phyloP scores from a whole-genome alignment of 2,113 vertebrate genomes.

The Promerops cafer region DNA sequence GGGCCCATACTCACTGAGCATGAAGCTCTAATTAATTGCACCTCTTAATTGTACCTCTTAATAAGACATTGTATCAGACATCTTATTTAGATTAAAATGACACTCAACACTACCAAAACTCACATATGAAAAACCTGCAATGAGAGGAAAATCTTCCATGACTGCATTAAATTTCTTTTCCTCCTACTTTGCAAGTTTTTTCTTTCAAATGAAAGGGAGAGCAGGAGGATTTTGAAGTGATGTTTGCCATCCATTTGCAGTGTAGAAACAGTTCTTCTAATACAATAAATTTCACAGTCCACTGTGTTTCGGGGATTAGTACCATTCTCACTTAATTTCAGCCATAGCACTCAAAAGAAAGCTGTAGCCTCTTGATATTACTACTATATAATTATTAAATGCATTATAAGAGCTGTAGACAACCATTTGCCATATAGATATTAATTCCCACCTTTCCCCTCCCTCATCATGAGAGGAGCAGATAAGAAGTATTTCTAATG shows the following conservation, averaged over 20 bases:
- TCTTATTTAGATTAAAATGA: not conserved
- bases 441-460: not conserved
- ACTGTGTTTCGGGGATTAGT: not conserved
- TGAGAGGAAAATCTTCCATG: not conserved
- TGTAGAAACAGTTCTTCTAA: not conserved
- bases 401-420: not conserved
- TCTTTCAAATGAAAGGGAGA: not conserved
- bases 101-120: accelerated
- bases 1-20: not conserved
- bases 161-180: not conserved
- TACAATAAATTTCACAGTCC: not conserved
- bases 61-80: no score
- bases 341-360: not conserved
- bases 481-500: not conserved
- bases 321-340: not conserved
- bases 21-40: not conserved
- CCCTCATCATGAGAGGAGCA: not conserved
- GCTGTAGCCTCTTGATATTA: not conserved
- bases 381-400: not conserved
- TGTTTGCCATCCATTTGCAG: not conserved
- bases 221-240: not conserved
- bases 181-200: not conserved
- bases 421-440: not conserved
- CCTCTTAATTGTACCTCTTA: no score
- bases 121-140: not conserved